Percentiles rank a stretch among this genome's conserved stretches.
These are phyloP conservation scores for Odobenus rosmarus DNA, from an alignment of 2,113 vertebrate species.

Conservation along the genomic window DNA sequence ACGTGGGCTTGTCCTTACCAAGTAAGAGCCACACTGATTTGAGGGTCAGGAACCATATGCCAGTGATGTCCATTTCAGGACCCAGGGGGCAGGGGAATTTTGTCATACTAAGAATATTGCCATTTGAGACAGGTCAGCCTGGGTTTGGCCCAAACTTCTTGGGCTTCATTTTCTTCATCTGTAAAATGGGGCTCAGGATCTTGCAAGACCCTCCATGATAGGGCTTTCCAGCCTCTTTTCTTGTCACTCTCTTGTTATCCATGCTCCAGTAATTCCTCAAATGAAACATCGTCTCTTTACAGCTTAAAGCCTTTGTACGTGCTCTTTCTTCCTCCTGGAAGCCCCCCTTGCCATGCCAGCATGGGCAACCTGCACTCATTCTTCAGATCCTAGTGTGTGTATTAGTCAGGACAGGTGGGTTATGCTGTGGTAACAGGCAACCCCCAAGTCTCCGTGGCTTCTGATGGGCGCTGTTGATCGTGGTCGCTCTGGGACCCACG, in stretches of 20 bases:
- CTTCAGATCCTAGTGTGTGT: not conserved
- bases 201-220: not conserved
- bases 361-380: not conserved
- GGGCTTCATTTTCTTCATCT: conserved; percentile 23
- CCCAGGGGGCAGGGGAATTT: not conserved
- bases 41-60: not conserved
- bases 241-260: not conserved
- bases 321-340: not conserved
- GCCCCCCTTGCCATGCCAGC: not conserved
- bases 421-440: not conserved
- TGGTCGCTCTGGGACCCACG: not conserved
- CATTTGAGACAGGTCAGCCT: conserved; percentile 14
- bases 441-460: not conserved
- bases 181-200: not conserved
- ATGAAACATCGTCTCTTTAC: not conserved
- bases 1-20: not conserved
- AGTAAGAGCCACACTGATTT: not conserved
- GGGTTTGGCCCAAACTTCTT: not conserved
- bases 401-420: not conserved
- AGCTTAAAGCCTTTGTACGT: not conserved
- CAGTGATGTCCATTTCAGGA: not conserved
- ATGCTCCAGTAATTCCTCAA: not conserved
- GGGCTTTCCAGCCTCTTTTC: not conserved
- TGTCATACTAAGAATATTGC: not conserved
- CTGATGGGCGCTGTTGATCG: not conserved